A percentile compares a stretch with the other conserved stretches of the same genome.
Conservation (phyloP, 2,888 invertebrate genomes). For the Neoitamus cyanurus region DNA sequence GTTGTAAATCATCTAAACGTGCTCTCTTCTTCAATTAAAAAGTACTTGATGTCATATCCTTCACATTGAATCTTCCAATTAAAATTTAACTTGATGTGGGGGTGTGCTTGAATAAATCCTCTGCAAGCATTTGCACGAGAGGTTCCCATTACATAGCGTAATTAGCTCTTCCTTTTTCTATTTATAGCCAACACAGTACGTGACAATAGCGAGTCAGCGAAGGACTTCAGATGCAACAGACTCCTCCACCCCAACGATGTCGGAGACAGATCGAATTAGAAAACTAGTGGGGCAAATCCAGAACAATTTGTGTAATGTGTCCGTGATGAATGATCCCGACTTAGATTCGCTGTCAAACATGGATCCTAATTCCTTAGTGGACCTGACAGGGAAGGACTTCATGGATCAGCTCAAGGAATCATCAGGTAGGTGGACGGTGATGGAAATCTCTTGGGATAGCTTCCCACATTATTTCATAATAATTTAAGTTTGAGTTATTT, state of each 20-base stretch:
- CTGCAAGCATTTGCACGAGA: not conserved
- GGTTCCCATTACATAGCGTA: not conserved
- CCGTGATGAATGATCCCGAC: slow-evolving; percentile 84
- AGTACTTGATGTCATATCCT: not conserved
- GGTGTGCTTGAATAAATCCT: not conserved
- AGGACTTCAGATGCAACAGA: slow-evolving; percentile 61
- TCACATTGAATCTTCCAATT: not conserved
- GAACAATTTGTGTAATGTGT: slow-evolving; percentile 85
- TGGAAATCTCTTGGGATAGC: slow-evolving; percentile 48
- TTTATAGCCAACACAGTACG: slow-evolving; percentile 65
- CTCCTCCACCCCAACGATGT: slow-evolving; percentile 53
- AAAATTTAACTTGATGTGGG: not conserved
- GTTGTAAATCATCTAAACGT: not conserved
- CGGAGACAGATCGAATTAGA: slow-evolving; percentile 71
- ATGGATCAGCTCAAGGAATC: slow-evolving; percentile 76
- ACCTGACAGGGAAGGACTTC: slow-evolving; percentile 82
- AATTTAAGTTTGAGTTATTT: no score
- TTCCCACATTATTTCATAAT: not conserved
- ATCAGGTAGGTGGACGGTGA: slow-evolving; percentile 75
- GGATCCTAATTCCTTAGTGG: slow-evolving; percentile 88
- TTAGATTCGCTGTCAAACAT: slow-evolving; percentile 87
- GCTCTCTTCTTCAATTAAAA: not conserved
- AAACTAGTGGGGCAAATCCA: slow-evolving; percentile 81
- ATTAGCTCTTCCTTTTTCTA: slow-evolving; percentile 46
- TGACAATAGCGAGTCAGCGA: slow-evolving; percentile 63